Base-by-base conservation (phyloP, 2,113 vertebrate species). In the Saimiri boliviensis region DNA sequence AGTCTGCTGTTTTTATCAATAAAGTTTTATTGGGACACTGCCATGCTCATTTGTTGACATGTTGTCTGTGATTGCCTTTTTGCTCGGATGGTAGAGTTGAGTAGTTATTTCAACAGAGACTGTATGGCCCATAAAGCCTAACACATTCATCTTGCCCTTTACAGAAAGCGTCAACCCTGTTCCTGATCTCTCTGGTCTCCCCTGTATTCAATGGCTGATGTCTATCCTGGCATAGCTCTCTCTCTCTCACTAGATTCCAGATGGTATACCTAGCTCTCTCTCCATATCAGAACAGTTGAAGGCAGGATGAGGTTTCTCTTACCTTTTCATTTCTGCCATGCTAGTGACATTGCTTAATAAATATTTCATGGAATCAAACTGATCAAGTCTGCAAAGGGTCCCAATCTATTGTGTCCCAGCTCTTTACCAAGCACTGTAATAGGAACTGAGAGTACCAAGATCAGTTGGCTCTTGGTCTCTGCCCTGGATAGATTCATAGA, bases 81-180 rank as follows among this genome's bases (percentile, higher is more conserved):
- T 20, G n/a, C 20, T 19, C 1, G 0, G n/a, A 68, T 0, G 4
- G 49, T 3, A 73, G 19, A 45, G 32, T 45, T 20, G 0, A 71
- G 19, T 81, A 11, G 25, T 13, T 58, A 35, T 14, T 80, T 8
- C 54, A 58, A 27, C 32, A n/a, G 23, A 35, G 16, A 35, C 19
- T 35, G 10, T 21, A 21, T 56, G 23, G 23, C 84, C 45, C 80
- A 35, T 27, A 68, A 32, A 56, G 52, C 13, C 63, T 42, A 30
- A 52, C 23, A 68, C 16, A 60, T 30, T 60, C 47, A 8, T 58
- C 79, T 47, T 40, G 40, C 5, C 23, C 32, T 37, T 73, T 45
- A 92, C 23, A 83, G 66, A 73, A 58, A 45, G 25, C 73, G 83
- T 21, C 23, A 45, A 1, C 12, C 25, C 17, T 68, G 40, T 58